These are phyloP conservation scores for Crenichthys baileyi DNA, from an alignment of 2,797 vertebrate species.

Conservation along the genomic window DNA sequence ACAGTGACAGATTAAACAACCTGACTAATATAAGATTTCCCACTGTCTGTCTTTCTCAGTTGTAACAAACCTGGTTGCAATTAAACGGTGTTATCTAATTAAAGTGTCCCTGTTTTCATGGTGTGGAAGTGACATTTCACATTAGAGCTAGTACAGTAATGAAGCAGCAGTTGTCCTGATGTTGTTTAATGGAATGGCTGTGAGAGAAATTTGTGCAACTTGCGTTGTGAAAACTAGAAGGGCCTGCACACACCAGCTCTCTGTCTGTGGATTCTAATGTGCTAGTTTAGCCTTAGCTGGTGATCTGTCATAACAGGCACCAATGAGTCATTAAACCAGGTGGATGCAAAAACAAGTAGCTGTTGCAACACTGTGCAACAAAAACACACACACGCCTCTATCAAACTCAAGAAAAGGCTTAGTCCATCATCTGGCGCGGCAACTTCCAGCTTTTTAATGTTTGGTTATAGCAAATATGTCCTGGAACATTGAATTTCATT, in stretches of 20 bases:
- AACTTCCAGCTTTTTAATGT: too few relatives aligned
- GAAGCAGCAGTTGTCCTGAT: conserved; percentile 40
- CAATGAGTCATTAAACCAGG: conserved; percentile 29
- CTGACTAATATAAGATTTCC: conserved; percentile 21
- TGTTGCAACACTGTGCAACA: conserved; percentile 30
- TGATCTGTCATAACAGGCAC: conserved; percentile 32
- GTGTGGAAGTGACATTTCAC: conserved; percentile 66
- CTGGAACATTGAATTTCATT: too few relatives aligned
- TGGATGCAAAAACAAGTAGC: conserved; percentile 40
- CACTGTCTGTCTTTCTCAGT: conserved; percentile 35
- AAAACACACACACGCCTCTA: conserved; percentile 38
- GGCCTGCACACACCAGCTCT: conserved; percentile 1
- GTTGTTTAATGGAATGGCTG: conserved; percentile 37
- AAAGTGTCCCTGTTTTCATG: conserved; percentile 57
- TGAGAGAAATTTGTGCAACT: conserved; percentile 18
- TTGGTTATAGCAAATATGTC: too few relatives aligned
- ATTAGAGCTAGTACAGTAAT: conserved; percentile 49
- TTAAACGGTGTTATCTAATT: conserved; percentile 63
- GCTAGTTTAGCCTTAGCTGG: conserved; percentile 25
- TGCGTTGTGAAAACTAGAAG: not conserved
- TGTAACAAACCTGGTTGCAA: conserved; percentile 53
- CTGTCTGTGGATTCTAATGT: conserved; percentile 2
- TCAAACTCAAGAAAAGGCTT: conserved; percentile 19
- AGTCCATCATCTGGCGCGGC: too few relatives aligned
- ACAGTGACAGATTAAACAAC: conserved; percentile 4